phyloP scores from a whole-genome alignment of 1,140 invertebrate species.

The Muscidifurax raptorellus region DNA sequence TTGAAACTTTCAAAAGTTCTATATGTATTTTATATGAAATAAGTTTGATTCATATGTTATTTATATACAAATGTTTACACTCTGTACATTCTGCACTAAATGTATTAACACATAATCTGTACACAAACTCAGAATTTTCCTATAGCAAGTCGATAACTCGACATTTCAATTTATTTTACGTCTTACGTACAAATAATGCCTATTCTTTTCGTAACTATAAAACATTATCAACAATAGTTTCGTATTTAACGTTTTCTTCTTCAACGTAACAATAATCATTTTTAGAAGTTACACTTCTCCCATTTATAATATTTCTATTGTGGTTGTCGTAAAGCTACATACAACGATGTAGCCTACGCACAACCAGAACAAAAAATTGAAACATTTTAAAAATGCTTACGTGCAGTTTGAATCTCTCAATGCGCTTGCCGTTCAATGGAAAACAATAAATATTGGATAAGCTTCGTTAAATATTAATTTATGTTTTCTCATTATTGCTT shows the following conservation, averaged over 20 bases:
- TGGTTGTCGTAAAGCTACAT: not conserved
- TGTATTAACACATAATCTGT: slow-evolving; percentile 60
- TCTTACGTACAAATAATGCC: not conserved
- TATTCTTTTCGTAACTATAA: not conserved
- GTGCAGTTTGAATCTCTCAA: not conserved
- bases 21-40: slow-evolving; percentile 60
- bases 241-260: not conserved
- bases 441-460: not conserved
- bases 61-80: slow-evolving; percentile 70
- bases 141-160: not conserved
- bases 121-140: slow-evolving; percentile 60
- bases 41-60: slow-evolving; percentile 54
- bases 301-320: not conserved
- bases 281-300: slow-evolving; percentile 10
- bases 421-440: not conserved
- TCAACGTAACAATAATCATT: slow-evolving; percentile 7
- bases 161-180: not conserved
- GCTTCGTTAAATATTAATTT: too few relatives aligned
- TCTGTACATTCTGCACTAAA: slow-evolving; percentile 62
- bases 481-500: not conserved
- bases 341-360: not conserved
- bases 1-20: slow-evolving; percentile 62
- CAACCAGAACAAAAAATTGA: not conserved
- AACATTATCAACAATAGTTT: slow-evolving; percentile 12
- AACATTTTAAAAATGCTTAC: not conserved